Conservation (phyloP, 2,888 invertebrate genomes). For the Allolobophora icterica region DNA sequence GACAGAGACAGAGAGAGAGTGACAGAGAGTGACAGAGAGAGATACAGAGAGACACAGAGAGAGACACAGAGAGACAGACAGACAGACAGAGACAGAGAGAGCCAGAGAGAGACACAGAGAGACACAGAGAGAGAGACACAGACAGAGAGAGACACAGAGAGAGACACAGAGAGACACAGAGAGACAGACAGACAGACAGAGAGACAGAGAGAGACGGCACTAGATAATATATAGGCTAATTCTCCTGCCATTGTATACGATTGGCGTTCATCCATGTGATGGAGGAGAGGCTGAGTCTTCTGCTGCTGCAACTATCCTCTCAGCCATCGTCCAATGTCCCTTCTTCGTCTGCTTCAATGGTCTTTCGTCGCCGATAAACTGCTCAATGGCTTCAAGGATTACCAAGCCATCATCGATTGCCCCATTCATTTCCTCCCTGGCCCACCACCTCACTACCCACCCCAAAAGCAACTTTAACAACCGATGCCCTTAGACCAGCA, state of each 20-base stretch:
- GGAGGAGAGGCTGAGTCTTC: no score
- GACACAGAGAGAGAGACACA: no score
- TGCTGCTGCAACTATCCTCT: no score
- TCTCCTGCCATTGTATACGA: not conserved
- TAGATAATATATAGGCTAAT: not conserved
- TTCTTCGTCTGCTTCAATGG: not conserved
- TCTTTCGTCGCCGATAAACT: not conserved
- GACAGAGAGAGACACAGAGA: not conserved
- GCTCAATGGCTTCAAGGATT: not conserved
- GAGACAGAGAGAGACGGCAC: no score
- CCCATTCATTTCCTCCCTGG: not conserved
- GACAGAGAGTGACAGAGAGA: no score
- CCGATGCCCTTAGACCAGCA: not conserved
- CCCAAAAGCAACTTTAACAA: not conserved
- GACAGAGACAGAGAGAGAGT: constrained; percentile 39
- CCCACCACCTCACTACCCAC: not conserved
- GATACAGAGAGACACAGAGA: constrained; percentile 35
- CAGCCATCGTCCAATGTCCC: no score
- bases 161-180: no score
- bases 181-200: no score
- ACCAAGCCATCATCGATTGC: not conserved
- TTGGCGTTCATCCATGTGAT: not conserved
- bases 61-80: no score
- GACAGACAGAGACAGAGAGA: no score
- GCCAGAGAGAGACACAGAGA: not conserved